phyloP scores from a whole-genome alignment of 2,797 vertebrate species.

The Hypotaenidia okinawae region DNA sequence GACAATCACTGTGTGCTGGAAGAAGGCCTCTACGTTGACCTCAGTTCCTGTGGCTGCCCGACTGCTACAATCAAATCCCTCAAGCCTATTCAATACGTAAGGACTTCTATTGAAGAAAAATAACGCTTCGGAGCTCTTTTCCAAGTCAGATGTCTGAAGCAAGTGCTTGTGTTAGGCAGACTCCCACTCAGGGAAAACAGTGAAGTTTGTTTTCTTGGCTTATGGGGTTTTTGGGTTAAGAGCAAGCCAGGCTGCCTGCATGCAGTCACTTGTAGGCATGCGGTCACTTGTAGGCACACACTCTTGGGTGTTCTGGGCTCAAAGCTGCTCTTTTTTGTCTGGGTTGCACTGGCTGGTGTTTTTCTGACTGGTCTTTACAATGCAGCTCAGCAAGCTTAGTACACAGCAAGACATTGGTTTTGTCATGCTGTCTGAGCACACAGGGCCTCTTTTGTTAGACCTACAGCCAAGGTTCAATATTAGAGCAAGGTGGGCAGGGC shows the following conservation, averaged over 20 bases:
- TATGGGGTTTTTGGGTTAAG: neutral
- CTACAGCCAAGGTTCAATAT: neutral
- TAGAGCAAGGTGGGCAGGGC: neutral
- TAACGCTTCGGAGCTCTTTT: neutral
- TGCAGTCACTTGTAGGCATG: neutral
- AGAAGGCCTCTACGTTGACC: conserved; percentile 85
- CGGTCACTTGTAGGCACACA: neutral
- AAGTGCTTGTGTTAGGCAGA: neutral
- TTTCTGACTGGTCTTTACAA: neutral
- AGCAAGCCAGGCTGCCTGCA: neutral
- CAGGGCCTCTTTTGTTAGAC: neutral
- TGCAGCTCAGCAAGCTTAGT: neutral
- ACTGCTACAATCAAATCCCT: conserved; percentile 80
- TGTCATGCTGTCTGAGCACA: neutral
- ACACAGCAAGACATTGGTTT: neutral
- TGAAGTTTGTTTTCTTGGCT: conserved; percentile 15
- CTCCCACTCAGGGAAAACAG: neutral
- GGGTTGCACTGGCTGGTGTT: neutral
- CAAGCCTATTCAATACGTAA: conserved; percentile 86
- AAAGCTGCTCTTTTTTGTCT: neutral
- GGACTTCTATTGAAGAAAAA: conserved; percentile 21
- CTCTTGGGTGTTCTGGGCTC: neutral
- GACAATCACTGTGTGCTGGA: conserved; percentile 85
- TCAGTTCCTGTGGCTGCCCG: conserved; percentile 83
- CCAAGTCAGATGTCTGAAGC: neutral